These are phyloP conservation scores for Rhopilema esculentum DNA, from an alignment of 30 jellyfish, hydroid and myxozoan genomes.

Conservation along the genomic window DNA sequence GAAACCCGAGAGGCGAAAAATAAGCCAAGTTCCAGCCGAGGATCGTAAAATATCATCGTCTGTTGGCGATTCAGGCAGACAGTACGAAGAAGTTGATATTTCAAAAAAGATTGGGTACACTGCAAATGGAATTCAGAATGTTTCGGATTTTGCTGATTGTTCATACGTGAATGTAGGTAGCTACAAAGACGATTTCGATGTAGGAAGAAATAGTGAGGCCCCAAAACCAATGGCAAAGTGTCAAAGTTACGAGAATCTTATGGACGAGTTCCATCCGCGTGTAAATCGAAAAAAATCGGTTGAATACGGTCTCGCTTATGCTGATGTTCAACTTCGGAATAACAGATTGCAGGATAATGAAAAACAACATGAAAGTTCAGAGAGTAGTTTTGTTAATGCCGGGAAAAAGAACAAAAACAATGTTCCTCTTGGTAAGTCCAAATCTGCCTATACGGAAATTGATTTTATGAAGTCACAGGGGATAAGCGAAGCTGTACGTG, in stretches of 20 bases:
- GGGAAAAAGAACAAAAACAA: constrained; percentile 26
- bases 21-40: background rate
- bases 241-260: constrained; percentile 51
- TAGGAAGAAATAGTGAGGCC: background rate
- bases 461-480: constrained; percentile 79
- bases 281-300: constrained; percentile 27
- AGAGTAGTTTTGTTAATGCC: background rate
- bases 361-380: background rate
- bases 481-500: constrained; percentile 60
- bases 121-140: background rate
- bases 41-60: background rate
- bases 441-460: constrained; percentile 60
- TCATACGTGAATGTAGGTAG: constrained; percentile 56
- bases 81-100: background rate
- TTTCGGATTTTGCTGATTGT: constrained; percentile 6
- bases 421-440: constrained; percentile 23
- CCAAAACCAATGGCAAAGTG: background rate
- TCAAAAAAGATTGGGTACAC: background rate
- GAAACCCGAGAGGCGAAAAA: constrained; percentile 61
- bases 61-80: background rate
- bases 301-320: constrained; percentile 45
- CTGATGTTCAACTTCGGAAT: constrained; percentile 11
- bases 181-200: constrained; percentile 59
- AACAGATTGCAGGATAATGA: constrained; percentile 16
- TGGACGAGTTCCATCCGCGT: constrained; percentile 58